Conservation (phyloP, 2,113 vertebrate species). For the Sprattus sprattus region DNA sequence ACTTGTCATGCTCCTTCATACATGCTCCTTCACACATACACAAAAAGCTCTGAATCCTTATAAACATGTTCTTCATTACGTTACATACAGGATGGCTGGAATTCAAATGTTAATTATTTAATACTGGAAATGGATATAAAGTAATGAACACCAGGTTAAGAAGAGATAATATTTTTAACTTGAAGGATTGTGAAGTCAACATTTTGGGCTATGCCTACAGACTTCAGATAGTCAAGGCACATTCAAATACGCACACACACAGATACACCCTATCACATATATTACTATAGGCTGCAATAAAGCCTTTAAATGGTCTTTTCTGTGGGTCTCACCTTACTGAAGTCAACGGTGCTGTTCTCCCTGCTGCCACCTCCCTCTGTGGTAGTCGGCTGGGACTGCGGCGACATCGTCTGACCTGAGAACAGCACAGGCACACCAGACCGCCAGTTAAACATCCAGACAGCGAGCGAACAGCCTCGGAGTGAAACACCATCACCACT, state of each 20-base stretch:
- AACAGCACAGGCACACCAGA: constrained; percentile 67
- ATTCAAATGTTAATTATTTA: background rate
- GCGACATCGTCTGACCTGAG: constrained; percentile 90
- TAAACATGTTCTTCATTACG: background rate
- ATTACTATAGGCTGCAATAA: background rate
- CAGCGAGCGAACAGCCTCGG: background rate
- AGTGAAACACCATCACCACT: no score
- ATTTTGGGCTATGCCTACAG: no score
- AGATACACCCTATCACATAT: background rate
- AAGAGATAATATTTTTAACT: no score
- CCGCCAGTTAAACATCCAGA: no score
- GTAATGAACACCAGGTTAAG: no score
- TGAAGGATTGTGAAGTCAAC: no score
- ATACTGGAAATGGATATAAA: no score
- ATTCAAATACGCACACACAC: background rate
- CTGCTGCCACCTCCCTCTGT: constrained; percentile 88
- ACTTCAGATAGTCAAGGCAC: background rate
- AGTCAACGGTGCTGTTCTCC: constrained; percentile 97
- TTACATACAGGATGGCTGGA: background rate
- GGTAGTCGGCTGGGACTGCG: constrained; percentile 85
- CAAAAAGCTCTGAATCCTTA: background rate
- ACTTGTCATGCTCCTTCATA: background rate
- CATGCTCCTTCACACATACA: background rate
- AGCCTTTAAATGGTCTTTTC: background rate
- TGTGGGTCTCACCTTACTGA: constrained; percentile 86